Conservation (phyloP, 23 tunicate genomes). For the Corella eumyota region DNA sequence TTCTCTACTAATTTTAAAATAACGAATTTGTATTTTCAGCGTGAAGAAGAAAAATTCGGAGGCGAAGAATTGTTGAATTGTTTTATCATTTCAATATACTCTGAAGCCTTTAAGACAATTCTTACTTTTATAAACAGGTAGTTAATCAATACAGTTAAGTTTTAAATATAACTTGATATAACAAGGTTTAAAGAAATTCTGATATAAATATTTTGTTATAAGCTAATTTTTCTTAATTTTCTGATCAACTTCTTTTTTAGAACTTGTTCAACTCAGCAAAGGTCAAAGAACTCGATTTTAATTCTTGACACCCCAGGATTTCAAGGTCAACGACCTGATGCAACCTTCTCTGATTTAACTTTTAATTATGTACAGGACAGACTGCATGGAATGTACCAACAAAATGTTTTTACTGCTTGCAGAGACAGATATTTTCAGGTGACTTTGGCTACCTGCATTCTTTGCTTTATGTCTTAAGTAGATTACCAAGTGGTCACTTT, state of each 20-base stretch:
- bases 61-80: conserved; percentile 48
- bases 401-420: conserved; percentile 34
- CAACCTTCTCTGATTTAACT: conserved; percentile 46
- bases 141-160: not conserved
- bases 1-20: not conserved
- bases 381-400: conserved; percentile 43
- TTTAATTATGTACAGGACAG: conserved; percentile 89
- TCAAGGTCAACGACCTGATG: conserved; percentile 9
- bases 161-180: too few relatives aligned
- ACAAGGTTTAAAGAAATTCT: too few relatives aligned
- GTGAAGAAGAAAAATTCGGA: too few relatives aligned
- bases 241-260: too few relatives aligned
- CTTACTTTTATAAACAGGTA: conserved; percentile 60
- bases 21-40: too few relatives aligned
- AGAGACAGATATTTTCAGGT: conserved; percentile 74
- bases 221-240: too few relatives aligned
- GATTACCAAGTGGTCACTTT: too few relatives aligned
- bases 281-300: conserved; percentile 31
- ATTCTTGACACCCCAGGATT: conserved; percentile 80
- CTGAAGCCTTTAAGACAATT: conserved; percentile 36
- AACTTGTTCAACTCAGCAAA: conserved; percentile 16
- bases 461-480: not conserved
- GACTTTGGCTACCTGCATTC: not conserved
- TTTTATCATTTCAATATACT: conserved; percentile 44
- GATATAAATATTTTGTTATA: too few relatives aligned